Percentiles rank a stretch among this genome's conserved stretches.
Conservation (phyloP, 2,888 invertebrate species). For the Lasioglossum figueresi region DNA sequence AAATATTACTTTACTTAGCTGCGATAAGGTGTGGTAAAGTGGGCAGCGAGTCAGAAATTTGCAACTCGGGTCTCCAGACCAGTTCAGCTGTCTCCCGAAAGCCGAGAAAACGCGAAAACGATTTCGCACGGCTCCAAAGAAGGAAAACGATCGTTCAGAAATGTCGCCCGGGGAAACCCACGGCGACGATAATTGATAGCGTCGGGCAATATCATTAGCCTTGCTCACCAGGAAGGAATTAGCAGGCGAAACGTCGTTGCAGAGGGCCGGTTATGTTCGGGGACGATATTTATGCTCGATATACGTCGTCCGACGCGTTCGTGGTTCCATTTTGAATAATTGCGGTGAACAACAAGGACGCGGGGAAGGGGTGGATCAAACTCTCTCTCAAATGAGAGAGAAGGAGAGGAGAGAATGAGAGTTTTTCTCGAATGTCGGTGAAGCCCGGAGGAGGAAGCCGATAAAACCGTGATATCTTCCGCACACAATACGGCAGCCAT, state of each 20-base stretch:
- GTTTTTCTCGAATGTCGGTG: constrained; percentile 12
- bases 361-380: neutral
- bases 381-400: neutral
- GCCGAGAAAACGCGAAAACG: neutral
- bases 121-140: neutral
- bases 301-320: neutral
- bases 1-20: too few species aligned
- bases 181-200: constrained; percentile 40
- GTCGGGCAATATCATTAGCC: constrained; percentile 42
- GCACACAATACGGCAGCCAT: constrained; percentile 23
- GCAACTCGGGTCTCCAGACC: neutral
- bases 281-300: constrained; percentile 30
- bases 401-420: neutral
- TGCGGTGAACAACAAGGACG: neutral
- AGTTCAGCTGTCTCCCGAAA: neutral
- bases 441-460: constrained; percentile 27
- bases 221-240: constrained; percentile 53
- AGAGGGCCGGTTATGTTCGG: neutral
- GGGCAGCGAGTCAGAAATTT: neutral
- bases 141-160: neutral
- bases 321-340: constrained; percentile 38
- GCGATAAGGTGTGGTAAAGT: neutral
- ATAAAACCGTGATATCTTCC: constrained; percentile 41
- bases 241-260: constrained; percentile 27
- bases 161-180: constrained; percentile 10